Percentiles rank a stretch among this genome's conserved stretches.
phyloP scores from a whole-genome alignment of 2,888 invertebrate species.

The Plebejus anna region DNA sequence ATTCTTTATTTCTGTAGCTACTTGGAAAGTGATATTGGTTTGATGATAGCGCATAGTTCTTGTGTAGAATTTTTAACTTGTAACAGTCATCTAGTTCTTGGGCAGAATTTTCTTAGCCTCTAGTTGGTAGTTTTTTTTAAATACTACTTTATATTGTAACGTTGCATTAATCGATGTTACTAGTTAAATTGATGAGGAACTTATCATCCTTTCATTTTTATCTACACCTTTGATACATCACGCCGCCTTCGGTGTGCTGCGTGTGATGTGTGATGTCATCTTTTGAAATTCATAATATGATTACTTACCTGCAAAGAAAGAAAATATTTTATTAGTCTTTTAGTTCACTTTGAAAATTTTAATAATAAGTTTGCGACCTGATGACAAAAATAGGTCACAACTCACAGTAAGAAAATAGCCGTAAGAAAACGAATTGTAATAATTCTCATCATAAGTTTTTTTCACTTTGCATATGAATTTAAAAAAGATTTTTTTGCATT shows the following conservation, averaged over 20 bases:
- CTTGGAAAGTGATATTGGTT: background rate
- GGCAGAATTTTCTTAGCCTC: too few relatives aligned
- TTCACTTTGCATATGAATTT: too few relatives aligned
- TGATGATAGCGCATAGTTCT: background rate
- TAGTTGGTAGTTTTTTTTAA: background rate
- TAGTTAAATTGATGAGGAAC: background rate
- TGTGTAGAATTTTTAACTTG: background rate
- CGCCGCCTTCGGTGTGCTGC: background rate
- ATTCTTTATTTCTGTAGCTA: slow-evolving; percentile 30
- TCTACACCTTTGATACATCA: background rate
- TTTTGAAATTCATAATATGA: background rate
- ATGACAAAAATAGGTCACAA: background rate
- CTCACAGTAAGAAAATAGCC: background rate
- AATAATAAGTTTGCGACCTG: too few relatives aligned
- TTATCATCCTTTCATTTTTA: background rate
- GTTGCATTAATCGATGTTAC: background rate
- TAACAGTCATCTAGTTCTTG: too few relatives aligned
- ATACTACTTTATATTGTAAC: background rate
- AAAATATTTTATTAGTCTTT: slow-evolving; percentile 16
- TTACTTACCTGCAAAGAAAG: slow-evolving; percentile 36
- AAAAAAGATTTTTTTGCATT: too few relatives aligned
- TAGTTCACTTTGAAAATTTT: background rate
- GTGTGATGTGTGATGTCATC: background rate
- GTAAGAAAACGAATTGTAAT: background rate
- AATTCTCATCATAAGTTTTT: too few relatives aligned